Percentiles rank a stretch among this genome's conserved stretches.
Evolutionary conservation across 2,797 vertebrate genomes (phyloP).

Genomic region (Scarus forsteni): DNA sequence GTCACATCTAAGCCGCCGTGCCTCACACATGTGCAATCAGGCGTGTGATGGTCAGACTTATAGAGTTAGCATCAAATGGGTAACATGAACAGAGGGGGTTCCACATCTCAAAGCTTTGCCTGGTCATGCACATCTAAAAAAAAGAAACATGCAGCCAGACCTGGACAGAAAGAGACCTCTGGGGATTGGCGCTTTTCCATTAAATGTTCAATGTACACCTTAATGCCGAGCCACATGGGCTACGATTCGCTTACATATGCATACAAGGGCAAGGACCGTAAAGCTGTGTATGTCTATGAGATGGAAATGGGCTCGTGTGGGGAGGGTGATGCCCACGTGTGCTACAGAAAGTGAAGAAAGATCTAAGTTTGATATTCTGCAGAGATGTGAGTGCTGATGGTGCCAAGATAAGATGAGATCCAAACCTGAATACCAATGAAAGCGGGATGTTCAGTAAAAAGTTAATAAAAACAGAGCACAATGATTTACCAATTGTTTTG

Average conservation of each 20-base stretch:
- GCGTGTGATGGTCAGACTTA: conserved; percentile 83
- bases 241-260: conserved; percentile 47
- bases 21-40: conserved; percentile 84
- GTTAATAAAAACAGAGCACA: too few relatives aligned
- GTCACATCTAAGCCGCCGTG: conserved; percentile 77
- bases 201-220: conserved; percentile 64
- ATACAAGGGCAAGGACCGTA: conserved; percentile 22
- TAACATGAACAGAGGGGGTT: conserved; percentile 72
- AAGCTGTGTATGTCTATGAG: conserved; percentile 46
- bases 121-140: conserved; percentile 73
- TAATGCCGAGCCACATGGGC: conserved; percentile 62
- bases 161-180: conserved; percentile 53
- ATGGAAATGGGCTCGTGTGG: conserved; percentile 43
- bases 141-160: conserved; percentile 64
- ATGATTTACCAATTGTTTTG: too few relatives aligned
- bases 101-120: conserved; percentile 73
- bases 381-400: neutral
- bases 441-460: too few relatives aligned
- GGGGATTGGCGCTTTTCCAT: conserved; percentile 64
- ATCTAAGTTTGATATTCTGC: conserved; percentile 8
- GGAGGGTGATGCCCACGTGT: conserved; percentile 12
- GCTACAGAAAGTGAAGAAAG: conserved; percentile 3
- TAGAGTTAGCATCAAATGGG: conserved; percentile 82
- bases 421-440: too few relatives aligned
- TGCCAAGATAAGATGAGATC: neutral